Evolutionary conservation across 2,113 vertebrate genomes (phyloP).

Genomic region (Crotalus viridis): DNA sequence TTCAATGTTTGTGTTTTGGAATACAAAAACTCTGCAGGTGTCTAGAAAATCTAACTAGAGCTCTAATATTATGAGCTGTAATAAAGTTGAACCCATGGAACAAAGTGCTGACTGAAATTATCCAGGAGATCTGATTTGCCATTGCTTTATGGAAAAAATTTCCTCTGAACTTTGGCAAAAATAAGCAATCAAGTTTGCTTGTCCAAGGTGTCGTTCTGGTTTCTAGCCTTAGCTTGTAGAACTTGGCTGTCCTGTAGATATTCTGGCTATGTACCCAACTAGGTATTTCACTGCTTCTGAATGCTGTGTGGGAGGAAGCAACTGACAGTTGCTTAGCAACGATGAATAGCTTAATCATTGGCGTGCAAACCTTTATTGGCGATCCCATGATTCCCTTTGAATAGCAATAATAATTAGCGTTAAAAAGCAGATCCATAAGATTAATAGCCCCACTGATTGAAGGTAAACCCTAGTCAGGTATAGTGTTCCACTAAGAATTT

Average conservation of each 20-base stretch:
- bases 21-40: not conserved
- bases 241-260: not conserved
- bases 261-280: not conserved
- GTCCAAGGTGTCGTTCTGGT: not conserved
- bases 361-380: not conserved
- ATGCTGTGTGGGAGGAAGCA: not conserved
- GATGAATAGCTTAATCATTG: not conserved
- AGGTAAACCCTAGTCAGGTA: too few relatives aligned
- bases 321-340: not conserved
- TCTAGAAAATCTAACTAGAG: not conserved
- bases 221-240: not conserved
- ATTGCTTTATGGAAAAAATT: not conserved
- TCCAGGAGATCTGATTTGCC: not conserved
- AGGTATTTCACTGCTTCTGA: not conserved
- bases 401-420: not conserved
- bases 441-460: not conserved
- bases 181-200: not conserved
- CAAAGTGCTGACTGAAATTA: not conserved
- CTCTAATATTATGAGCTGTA: not conserved
- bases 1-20: not conserved
- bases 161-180: not conserved
- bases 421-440: not conserved
- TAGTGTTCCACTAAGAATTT: not conserved
- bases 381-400: not conserved
- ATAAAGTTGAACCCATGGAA: too few relatives aligned